A percentile compares a stretch with the other conserved stretches of the same genome.
Evolutionary conservation across 2,113 vertebrate species (phyloP).

Genomic region (Scalopus aquaticus): DNA sequence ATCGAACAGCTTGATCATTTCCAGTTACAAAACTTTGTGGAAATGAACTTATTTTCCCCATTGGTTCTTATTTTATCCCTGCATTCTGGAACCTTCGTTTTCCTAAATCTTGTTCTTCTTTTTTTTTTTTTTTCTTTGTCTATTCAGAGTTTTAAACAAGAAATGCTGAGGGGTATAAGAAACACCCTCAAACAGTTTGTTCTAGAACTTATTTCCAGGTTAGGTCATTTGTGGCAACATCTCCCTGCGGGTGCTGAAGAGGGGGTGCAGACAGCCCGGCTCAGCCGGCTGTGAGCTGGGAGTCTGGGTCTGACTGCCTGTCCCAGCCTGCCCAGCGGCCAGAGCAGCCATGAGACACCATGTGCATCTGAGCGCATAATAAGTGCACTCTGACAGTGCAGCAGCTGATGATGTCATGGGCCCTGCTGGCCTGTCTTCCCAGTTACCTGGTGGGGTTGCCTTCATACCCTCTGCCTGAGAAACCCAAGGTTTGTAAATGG

Average conservation of each 20-base stretch:
- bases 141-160: neutral
- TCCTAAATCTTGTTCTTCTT: neutral
- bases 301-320: rapidly evolving
- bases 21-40: neutral
- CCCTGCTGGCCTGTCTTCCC: neutral
- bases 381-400: neutral
- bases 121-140: neutral
- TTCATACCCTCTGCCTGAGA: conserved; percentile 35
- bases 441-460: neutral
- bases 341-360: neutral
- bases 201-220: conserved; percentile 7
- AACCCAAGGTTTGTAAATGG: conserved; percentile 51
- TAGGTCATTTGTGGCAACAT: rapidly evolving
- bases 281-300: neutral
- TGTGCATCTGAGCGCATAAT: conserved; percentile 55
- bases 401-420: neutral
- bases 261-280: rapidly evolving
- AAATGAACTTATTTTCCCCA: neutral
- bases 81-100: neutral
- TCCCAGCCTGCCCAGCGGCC: neutral
- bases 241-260: too few species aligned
- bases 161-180: neutral
- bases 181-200: neutral
- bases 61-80: neutral
- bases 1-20: neutral